Evolutionary conservation across 2,888 invertebrate species (phyloP).

Genomic region (Cephus rjabovi): DNA sequence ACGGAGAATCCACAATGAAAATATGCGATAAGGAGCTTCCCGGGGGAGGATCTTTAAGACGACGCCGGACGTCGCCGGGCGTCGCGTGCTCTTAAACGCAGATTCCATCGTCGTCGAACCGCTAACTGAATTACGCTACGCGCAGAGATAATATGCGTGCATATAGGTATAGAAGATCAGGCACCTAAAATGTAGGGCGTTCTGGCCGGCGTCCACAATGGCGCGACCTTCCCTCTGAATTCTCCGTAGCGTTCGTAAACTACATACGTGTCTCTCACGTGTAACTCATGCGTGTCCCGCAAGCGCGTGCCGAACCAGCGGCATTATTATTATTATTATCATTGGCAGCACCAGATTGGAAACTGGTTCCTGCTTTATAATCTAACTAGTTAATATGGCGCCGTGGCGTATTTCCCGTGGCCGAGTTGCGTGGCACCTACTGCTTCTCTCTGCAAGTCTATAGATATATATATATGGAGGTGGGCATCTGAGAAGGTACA

Average conservation of each 20-base stretch:
- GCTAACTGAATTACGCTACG: neutral
- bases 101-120: neutral
- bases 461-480: neutral
- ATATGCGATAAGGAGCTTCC: neutral
- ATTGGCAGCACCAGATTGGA: neutral
- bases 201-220: neutral
- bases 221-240: neutral
- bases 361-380: neutral
- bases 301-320: neutral
- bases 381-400: neutral
- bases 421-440: neutral
- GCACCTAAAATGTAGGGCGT: neutral
- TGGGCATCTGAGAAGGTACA: conserved; percentile 27
- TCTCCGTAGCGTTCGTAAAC: neutral
- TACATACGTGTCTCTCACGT: neutral
- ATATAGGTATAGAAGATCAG: neutral
- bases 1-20: neutral
- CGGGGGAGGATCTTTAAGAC: neutral
- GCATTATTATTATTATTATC: neutral
- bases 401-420: neutral
- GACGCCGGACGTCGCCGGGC: neutral
- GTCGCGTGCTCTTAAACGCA: neutral
- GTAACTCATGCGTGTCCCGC: neutral
- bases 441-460: neutral
- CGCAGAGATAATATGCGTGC: neutral